phyloP scores from a whole-genome alignment of 2,888 invertebrate genomes.

The Idaea straminata region DNA sequence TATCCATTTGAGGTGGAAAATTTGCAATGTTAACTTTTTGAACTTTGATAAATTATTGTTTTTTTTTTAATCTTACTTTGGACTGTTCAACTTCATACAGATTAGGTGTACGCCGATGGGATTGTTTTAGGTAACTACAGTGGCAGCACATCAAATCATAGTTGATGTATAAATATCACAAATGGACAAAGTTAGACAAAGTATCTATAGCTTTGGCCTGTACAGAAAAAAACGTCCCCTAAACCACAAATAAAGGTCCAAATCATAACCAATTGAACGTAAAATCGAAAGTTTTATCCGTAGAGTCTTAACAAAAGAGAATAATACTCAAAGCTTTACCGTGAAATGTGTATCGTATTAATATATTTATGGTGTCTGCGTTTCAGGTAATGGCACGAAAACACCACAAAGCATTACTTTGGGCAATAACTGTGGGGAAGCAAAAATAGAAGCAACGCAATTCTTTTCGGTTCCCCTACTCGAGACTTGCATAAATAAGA shows the following conservation, averaged over 20 bases:
- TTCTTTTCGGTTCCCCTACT: constrained; percentile 40
- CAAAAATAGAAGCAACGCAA: constrained; percentile 64
- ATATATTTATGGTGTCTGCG: constrained; percentile 75
- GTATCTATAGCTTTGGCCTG: no score
- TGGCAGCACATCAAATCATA: no score
- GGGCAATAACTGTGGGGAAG: constrained; percentile 56
- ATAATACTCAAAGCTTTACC: constrained; percentile 22
- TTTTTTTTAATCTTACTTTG: background rate
- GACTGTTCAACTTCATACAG: background rate
- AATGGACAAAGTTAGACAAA: no score
- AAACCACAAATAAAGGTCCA: background rate
- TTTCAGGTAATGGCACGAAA: constrained; percentile 76
- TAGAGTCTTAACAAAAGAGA: background rate
- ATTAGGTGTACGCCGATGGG: background rate
- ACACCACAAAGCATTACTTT: constrained; percentile 65
- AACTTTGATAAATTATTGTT: background rate
- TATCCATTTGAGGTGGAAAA: background rate
- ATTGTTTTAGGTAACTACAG: background rate
- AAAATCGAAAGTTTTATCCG: background rate
- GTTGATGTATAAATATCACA: no score
- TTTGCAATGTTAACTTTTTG: background rate
- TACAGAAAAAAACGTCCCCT: background rate
- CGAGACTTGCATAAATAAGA: constrained; percentile 58
- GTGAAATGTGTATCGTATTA: constrained; percentile 60
- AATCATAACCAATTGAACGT: background rate